Base-by-base conservation (phyloP, 2,797 vertebrate genomes). In the Acipenser transmontanus region DNA sequence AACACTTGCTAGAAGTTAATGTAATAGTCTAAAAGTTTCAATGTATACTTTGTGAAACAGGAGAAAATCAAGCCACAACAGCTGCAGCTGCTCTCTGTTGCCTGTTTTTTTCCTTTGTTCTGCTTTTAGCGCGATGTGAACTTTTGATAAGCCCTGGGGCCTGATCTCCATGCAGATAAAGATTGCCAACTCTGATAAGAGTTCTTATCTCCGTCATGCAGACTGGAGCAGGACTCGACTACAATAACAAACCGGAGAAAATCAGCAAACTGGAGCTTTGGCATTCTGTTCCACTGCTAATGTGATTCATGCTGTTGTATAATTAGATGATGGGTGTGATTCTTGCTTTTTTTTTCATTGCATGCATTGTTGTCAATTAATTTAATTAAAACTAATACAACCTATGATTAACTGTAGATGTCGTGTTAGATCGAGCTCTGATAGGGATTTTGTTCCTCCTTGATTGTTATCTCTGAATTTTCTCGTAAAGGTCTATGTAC, bases 121-220 rank as follows among this genome's bases (percentile, higher is more conserved):
- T 88, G 89, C 86, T 92, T 90, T 94, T 88, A 91, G 88, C 90
- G 89, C 80, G 95, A 98, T 98, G 89, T 88, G 88, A 93, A 91
- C 88, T 83, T 76, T 81, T 2, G 95, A 98, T 97, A 95, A 94
- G 88, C 77, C 68, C 76, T 4, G 68, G 86, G 91, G 89, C 89
- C 84, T 74, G 96, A 96, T 97, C 92, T 91, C 88, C 85, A 78
- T 80, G 79, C 87, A 90, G 94, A 95, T 96, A 90, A 83, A 88
- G 95, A 97, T 97, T 54, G 89, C 88, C 88, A 88, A 82, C 81
- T 66, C 48, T 66, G 96, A 99, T 99, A 95, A 90, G 88, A 84
- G 81, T 91, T 88, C 91, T 97, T 99, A 98, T 99, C 96, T 90
- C 82, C 77, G 76, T 78, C 81, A 81, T 93, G 84, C 96, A 98